Conservation (phyloP, 2,888 invertebrate genomes). For the Strigamia crassipes region DNA sequence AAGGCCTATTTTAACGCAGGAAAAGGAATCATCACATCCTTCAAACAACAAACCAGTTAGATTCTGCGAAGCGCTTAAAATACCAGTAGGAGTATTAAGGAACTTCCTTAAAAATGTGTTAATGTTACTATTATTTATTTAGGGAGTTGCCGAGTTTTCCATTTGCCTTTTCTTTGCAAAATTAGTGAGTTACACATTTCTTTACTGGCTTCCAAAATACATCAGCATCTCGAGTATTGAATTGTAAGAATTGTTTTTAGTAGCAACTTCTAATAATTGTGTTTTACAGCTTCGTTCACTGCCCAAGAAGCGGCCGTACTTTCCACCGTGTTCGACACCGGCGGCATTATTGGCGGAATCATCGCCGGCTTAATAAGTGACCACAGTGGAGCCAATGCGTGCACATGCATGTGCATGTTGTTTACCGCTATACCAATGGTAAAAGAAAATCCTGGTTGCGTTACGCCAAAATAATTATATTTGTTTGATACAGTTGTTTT, state of each 20-base stretch:
- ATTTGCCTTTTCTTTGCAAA: conserved; percentile 94
- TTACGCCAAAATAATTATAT: neutral
- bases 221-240: conserved; percentile 76
- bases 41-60: conserved; percentile 69
- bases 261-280: neutral
- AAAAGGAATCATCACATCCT: conserved; percentile 22
- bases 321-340: conserved; percentile 66
- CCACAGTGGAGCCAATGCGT: conserved; percentile 78
- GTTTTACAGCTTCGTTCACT: conserved; percentile 48
- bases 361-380: conserved; percentile 86
- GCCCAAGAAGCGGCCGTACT: conserved; percentile 57
- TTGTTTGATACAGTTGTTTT: conserved; percentile 68
- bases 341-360: conserved; percentile 88
- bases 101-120: neutral
- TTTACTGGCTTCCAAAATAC: conserved; percentile 93
- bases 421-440: conserved; percentile 81
- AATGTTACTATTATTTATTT: conserved; percentile 35
- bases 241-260: neutral
- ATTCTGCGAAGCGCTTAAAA: conserved; percentile 75
- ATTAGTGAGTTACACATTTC: conserved; percentile 93
- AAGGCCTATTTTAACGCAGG: conserved; percentile 53
- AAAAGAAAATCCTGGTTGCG: conserved; percentile 53
- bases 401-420: conserved; percentile 84
- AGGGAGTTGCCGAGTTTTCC: conserved; percentile 91
- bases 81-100: conserved; percentile 67